Percentiles rank a stretch among this genome's conserved stretches.
phyloP scores from a whole-genome alignment of 2,113 vertebrate species.

The Dendropsophus ebraccatus region DNA sequence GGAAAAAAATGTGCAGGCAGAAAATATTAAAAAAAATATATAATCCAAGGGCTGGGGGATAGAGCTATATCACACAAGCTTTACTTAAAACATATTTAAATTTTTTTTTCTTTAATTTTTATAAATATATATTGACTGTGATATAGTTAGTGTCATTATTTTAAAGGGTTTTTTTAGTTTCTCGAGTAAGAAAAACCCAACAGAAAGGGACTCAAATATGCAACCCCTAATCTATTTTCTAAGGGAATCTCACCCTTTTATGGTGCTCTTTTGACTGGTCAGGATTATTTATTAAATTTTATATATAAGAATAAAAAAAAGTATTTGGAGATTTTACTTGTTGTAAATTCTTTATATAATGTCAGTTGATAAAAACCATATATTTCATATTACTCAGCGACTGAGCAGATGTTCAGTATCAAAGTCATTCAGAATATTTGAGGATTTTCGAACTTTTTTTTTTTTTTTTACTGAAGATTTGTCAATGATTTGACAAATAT shows the following conservation, averaged over 20 bases:
- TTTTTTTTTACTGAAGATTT: too few relatives aligned
- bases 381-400: conserved; percentile 79
- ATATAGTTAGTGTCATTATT: conserved; percentile 70
- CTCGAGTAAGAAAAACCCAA: conserved; percentile 73
- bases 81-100: conserved; percentile 68
- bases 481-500: too few relatives aligned
- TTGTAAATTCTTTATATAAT: conserved; percentile 88
- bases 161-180: conserved; percentile 55
- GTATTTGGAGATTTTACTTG: conserved; percentile 77
- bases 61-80: conserved; percentile 70
- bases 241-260: conserved; percentile 82
- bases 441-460: conserved; percentile 54
- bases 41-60: conserved; percentile 70
- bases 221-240: conserved; percentile 87
- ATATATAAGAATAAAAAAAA: conserved; percentile 83
- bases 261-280: conserved; percentile 95
- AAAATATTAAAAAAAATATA: conserved; percentile 51
- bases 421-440: conserved; percentile 82
- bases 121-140: conserved; percentile 77
- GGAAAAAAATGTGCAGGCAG: neutral
- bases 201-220: conserved; percentile 85
- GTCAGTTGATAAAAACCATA: conserved; percentile 80
- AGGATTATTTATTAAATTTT: conserved; percentile 92
- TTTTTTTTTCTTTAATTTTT: conserved; percentile 62
- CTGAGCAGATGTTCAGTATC: conserved; percentile 78